Percentiles rank a stretch among this genome's conserved stretches.
These are phyloP conservation scores for Esox niger DNA, from an alignment of 2,113 vertebrate genomes.

Conservation along the genomic window DNA sequence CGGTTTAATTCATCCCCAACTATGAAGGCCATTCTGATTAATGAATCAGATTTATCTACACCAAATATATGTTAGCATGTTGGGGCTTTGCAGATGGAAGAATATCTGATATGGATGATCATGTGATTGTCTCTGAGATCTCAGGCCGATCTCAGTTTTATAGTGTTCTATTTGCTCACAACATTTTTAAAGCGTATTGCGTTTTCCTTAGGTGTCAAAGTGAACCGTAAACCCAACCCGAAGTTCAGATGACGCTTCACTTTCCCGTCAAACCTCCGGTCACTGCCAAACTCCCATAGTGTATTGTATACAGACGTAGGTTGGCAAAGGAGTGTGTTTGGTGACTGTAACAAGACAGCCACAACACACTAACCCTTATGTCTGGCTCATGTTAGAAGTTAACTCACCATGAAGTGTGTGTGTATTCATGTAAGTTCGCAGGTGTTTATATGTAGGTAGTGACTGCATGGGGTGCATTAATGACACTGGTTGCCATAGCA, in stretches of 20 bases:
- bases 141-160: no score
- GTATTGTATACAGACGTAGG: background rate
- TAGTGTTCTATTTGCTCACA: no score
- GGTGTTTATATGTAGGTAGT: background rate
- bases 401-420: constrained; percentile 7
- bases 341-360: background rate
- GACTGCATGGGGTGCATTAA: background rate
- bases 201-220: no score
- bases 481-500: constrained; percentile 19
- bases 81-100: no score
- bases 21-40: no score
- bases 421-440: constrained; percentile 29
- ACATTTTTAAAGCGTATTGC: no score
- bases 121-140: no score
- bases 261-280: background rate
- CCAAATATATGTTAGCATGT: no score
- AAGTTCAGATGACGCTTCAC: background rate
- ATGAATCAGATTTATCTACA: no score
- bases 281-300: background rate
- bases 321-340: background rate
- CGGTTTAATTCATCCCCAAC: no score
- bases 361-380: background rate
- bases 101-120: no score
- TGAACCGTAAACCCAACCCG: no score
- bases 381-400: background rate